Conservation (phyloP, 2,113 vertebrate genomes). For the Lepisosteus osseus region DNA sequence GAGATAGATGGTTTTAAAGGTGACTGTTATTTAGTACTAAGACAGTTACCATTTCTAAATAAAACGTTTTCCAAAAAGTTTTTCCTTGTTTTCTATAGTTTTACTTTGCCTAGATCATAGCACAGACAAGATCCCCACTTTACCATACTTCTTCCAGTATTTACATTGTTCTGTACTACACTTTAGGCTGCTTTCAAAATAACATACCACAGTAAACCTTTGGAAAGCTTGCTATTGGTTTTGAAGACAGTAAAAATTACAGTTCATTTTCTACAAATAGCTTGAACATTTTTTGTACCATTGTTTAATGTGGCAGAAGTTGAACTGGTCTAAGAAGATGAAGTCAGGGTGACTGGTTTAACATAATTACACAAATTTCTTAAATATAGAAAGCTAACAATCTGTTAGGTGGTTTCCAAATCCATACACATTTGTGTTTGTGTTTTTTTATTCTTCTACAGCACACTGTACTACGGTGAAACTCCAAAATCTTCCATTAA, state of each 20-base stretch:
- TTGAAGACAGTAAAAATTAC: not conserved
- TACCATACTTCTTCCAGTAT: too few relatives aligned
- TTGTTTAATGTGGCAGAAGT: not conserved
- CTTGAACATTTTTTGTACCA: not conserved
- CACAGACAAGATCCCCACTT: too few relatives aligned
- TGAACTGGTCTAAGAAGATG: not conserved
- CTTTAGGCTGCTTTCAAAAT: too few relatives aligned
- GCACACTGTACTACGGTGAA: not conserved
- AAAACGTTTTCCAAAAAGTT: too few relatives aligned
- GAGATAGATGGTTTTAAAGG: too few relatives aligned
- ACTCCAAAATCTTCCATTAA: not conserved
- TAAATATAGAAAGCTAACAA: not conserved
- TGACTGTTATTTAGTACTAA: too few relatives aligned
- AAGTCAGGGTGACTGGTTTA: not conserved
- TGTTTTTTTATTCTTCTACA: not conserved
- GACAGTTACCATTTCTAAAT: too few relatives aligned
- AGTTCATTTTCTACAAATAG: not conserved
- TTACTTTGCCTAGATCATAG: too few relatives aligned
- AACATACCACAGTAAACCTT: too few relatives aligned
- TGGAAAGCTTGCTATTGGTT: too few relatives aligned
- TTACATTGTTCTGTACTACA: too few relatives aligned
- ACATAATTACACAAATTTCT: not conserved
- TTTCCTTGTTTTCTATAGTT: too few relatives aligned
- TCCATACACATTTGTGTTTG: not conserved
- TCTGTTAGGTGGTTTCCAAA: not conserved